Conservation (phyloP, 2,888 invertebrate species). For the Disparrhopalites patrizii region DNA sequence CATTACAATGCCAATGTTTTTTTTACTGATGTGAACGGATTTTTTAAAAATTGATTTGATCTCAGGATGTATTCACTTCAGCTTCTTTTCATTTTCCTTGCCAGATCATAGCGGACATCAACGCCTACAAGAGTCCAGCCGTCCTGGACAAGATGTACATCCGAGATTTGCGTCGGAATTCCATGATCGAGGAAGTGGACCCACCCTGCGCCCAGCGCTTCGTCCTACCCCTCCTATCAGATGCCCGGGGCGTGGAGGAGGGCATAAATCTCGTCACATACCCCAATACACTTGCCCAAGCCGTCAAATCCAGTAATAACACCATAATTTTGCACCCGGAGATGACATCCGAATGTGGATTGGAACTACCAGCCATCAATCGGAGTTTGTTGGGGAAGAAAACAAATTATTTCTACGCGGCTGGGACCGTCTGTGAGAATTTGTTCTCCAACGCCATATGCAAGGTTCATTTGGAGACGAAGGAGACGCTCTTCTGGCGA, state of each 20-base stretch:
- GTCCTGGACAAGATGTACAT: conserved; percentile 23
- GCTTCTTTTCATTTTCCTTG: conserved; percentile 6
- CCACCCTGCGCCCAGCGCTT: conserved; percentile 20
- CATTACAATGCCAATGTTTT: conserved; percentile 49
- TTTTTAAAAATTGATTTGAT: background rate
- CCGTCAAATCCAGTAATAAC: conserved; percentile 20
- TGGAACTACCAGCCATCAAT: conserved; percentile 56
- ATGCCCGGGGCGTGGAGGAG: conserved; percentile 36
- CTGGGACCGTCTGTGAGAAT: conserved; percentile 51
- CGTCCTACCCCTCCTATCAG: conserved; percentile 5
- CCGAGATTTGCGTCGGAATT: background rate
- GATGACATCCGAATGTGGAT: conserved; percentile 49
- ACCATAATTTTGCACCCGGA: conserved; percentile 48
- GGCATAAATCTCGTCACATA: conserved; percentile 52
- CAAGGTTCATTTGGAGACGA: conserved; percentile 40
- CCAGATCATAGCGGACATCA: conserved; percentile 27
- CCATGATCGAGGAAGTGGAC: background rate
- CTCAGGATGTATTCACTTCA: background rate
- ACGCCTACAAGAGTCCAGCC: conserved; percentile 23
- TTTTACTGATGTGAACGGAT: conserved; percentile 40
- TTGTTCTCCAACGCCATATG: conserved; percentile 50
- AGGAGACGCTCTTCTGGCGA: conserved; percentile 31
- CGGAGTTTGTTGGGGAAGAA: conserved; percentile 50
- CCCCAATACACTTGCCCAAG: conserved; percentile 42
- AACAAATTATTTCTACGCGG: conserved; percentile 55